These are phyloP conservation scores for Schmidtea mediterranea DNA, from an alignment of 1,140 invertebrate genomes.

Conservation along the genomic window DNA sequence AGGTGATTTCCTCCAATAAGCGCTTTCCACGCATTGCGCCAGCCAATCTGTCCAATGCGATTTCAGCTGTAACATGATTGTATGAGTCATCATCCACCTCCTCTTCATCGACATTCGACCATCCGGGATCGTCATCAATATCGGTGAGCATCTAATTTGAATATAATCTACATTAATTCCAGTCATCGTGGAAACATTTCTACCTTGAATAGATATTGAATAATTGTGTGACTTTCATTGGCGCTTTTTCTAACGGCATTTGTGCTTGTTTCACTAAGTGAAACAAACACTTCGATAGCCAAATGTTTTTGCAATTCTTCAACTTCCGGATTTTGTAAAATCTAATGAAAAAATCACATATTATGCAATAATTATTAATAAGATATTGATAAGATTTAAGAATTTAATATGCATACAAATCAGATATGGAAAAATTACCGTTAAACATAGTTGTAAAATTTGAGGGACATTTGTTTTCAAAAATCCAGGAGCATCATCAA, in stretches of 20 bases:
- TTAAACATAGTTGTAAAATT: conserved; percentile 66
- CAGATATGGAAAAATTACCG: conserved; percentile 39
- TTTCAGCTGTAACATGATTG: conserved; percentile 75
- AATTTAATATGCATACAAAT: too few relatives aligned
- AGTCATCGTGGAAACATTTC: too few relatives aligned
- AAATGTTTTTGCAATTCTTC: conserved; percentile 33
- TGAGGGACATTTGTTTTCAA: conserved; percentile 51
- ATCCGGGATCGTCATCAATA: conserved; percentile 64
- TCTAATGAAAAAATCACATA: too few relatives aligned
- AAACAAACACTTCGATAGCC: conserved; percentile 69
- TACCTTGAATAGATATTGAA: too few relatives aligned
- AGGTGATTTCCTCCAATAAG: conserved; percentile 59
- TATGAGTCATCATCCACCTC: conserved; percentile 51
- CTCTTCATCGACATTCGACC: conserved; percentile 34
- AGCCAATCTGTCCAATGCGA: conserved; percentile 71
- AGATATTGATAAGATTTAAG: too few relatives aligned
- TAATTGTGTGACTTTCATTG: too few relatives aligned
- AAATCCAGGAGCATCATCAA: conserved; percentile 69
- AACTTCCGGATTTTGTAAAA: too few relatives aligned
- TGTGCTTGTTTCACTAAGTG: conserved; percentile 68
- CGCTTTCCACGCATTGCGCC: conserved; percentile 65
- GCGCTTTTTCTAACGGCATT: conserved; percentile 60
- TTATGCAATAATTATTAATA: too few relatives aligned
- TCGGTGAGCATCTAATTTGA: conserved; percentile 86
- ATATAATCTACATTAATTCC: too few relatives aligned